Conservation (phyloP, 2,113 vertebrate species). For the Tragelaphus scriptus region DNA sequence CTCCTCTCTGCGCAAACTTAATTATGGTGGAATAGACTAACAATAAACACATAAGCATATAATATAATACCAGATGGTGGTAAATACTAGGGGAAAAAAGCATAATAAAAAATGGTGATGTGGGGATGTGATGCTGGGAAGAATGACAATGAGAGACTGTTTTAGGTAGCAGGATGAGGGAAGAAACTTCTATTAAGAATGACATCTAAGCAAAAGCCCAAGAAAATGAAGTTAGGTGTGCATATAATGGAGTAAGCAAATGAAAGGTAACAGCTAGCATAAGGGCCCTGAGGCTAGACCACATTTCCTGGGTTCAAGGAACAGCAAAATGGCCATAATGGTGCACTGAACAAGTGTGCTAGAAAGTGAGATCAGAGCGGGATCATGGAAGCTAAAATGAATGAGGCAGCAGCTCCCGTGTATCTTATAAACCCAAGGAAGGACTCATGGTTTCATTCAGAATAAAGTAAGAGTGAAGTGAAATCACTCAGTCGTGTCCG, state of each 20-base stretch:
- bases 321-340: neutral
- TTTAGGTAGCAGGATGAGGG: neutral
- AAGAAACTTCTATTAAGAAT: neutral
- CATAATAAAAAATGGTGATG: neutral
- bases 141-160: neutral
- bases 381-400: neutral
- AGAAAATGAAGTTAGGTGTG: neutral
- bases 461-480: neutral
- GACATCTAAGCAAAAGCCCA: neutral
- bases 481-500: neutral
- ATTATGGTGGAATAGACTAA: neutral
- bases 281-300: neutral
- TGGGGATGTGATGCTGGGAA: neutral
- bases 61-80: neutral
- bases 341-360: neutral
- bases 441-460: neutral
- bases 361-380: neutral
- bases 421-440: neutral
- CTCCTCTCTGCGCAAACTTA: neutral
- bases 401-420: neutral
- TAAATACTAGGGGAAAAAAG: neutral
- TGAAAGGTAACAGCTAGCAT: neutral
- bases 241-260: neutral
- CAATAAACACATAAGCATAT: neutral
- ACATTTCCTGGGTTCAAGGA: neutral